Evolutionary conservation across 2,113 vertebrate genomes (phyloP).

Genomic region (Hippolais icterina): DNA sequence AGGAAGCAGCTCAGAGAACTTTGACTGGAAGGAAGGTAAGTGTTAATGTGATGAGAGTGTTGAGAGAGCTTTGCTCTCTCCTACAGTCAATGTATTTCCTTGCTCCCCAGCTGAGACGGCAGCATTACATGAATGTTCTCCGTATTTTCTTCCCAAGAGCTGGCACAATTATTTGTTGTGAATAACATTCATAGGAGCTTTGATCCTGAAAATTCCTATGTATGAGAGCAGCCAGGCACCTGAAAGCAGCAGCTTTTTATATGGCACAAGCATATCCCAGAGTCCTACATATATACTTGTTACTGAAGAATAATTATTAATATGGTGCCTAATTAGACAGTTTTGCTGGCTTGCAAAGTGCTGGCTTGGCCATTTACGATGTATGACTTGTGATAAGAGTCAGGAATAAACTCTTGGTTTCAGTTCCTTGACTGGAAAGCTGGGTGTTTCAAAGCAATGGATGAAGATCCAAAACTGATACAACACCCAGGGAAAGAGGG

Average conservation of each 20-base stretch:
- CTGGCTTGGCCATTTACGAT: not conserved
- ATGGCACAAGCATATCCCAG: not conserved
- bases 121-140: conserved; percentile 36
- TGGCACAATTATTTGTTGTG: conserved; percentile 41
- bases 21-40: conserved; percentile 13
- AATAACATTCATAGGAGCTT: conserved; percentile 18
- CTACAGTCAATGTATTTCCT: not conserved
- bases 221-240: not conserved
- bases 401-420: not conserved
- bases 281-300: not conserved
- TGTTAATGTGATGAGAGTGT: not conserved
- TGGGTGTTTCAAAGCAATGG: not conserved
- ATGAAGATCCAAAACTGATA: not conserved
- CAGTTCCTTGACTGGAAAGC: not conserved
- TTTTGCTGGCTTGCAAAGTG: not conserved
- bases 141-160: conserved; percentile 10
- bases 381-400: not conserved
- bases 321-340: not conserved
- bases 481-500: not conserved
- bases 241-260: not conserved
- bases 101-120: conserved; percentile 26
- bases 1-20: conserved; percentile 33
- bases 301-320: not conserved
- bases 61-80: conserved; percentile 1
- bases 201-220: conserved; percentile 31